Base-by-base conservation (phyloP, 64 coral and sea anemone species). In the Actinia tenebrosa region DNA sequence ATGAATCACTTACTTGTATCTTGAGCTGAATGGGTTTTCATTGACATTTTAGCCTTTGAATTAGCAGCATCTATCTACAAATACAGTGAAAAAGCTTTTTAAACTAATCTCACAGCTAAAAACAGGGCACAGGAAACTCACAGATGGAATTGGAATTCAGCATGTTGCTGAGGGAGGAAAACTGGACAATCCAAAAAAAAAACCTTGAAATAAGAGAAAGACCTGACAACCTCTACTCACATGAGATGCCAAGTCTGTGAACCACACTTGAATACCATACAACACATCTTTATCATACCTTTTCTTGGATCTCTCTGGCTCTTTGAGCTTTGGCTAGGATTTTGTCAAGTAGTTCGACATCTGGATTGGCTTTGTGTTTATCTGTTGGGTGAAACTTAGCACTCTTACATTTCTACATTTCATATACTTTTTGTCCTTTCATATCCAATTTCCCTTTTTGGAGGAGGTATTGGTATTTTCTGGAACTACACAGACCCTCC, bases 281-380 rank as follows among this genome's bases (percentile, higher is more conserved):
- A 69, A 7, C 8, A 20, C 18, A 14, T 83, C 10, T 83, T 53
- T 47, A 13, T 81, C 10, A 63, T 85, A 85, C 83, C 60, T 85
- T 85, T 59, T 85, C 46, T 25, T 85, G 83, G 6, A 85, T 85
- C 17, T 85, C 83, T 30, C 83, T 85, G 18, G 83, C 83, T 85
- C 60, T 27, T 46, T 85, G 83, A 23, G 83, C 83, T 64, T 85
- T 85, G 8, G 50, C 83, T 4, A 85, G 27, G 19, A 85, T 85
- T 10, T 85, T 64, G 16, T 85, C 83, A 59, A 85, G 60, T 22
- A 64, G 16, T 18, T 85, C 25, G 17, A 85, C 16, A 61, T 85
- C 83, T 61, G 53, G 17, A 64, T 85, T 85, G n/a, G 22, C 13
- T 75, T 75, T 8, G 25, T 26, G 10, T 30, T 25, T 42, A 1